A percentile compares a stretch with the other conserved stretches of the same genome.
These are phyloP conservation scores for Percopsis transmontana DNA, from an alignment of 2,113 vertebrate species.

Conservation along the genomic window DNA sequence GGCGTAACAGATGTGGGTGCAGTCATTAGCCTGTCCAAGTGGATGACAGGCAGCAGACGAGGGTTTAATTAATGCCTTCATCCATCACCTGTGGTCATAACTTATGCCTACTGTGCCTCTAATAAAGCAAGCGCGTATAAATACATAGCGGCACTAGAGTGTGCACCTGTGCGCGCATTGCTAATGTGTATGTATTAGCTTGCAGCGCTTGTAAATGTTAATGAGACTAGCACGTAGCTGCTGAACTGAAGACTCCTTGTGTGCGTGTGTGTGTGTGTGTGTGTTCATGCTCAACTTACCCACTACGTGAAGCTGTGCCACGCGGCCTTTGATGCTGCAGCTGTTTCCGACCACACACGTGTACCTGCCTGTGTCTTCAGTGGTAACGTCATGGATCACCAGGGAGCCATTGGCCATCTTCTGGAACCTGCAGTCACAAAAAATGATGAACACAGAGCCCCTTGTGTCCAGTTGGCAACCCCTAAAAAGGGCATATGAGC, in stretches of 20 bases:
- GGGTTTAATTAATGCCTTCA: conserved; percentile 56
- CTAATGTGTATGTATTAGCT: not conserved
- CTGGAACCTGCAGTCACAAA: conserved; percentile 81
- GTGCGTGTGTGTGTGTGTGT: conserved; percentile 1
- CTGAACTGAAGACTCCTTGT: not conserved
- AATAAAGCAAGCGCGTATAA: conserved; percentile 11
- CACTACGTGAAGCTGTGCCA: conserved; percentile 90
- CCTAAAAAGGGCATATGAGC: no score
- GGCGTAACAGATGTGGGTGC: conserved; percentile 32
- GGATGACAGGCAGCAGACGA: conserved; percentile 35
- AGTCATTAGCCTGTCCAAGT: conserved; percentile 58
- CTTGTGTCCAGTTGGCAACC: not conserved
- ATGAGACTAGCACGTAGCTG: no score
- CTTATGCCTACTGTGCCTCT: conserved; percentile 5
- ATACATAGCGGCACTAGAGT: not conserved
- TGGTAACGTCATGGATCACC: conserved; percentile 87
- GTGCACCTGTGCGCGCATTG: conserved; percentile 1
- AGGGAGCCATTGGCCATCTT: conserved; percentile 93
- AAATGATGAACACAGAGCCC: not conserved
- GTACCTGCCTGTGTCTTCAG: conserved; percentile 90
- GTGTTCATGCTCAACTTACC: conserved; percentile 76
- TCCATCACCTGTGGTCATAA: conserved; percentile 14
- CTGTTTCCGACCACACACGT: conserved; percentile 96
- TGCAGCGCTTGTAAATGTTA: no score
- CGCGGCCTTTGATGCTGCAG: conserved; percentile 90